A percentile compares a stretch with the other conserved stretches of the same genome.
Conservation (phyloP, 2,113 vertebrate species). For the Choloepus hoffmanni region DNA sequence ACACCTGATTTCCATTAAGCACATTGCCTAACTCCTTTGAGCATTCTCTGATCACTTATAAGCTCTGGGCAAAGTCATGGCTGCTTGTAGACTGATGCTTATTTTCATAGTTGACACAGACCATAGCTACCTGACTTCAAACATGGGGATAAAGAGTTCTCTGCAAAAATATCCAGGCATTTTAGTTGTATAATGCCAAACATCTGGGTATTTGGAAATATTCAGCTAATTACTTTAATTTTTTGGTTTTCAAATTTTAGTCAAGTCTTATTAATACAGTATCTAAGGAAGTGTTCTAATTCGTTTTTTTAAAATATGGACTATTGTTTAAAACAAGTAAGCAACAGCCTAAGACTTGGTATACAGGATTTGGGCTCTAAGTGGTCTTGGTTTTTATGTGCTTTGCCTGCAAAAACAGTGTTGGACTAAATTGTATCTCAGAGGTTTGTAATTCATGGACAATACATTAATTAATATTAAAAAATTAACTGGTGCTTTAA, state of each 20-base stretch:
- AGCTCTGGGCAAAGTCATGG: slow-evolving; percentile 42
- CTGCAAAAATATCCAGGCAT: not conserved
- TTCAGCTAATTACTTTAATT: slow-evolving; percentile 30
- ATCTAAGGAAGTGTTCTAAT: slow-evolving; percentile 24
- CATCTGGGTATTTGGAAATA: slow-evolving; percentile 42
- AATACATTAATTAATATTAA: not conserved
- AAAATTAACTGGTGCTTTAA: slow-evolving; percentile 52
- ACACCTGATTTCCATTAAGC: slow-evolving; percentile 46
- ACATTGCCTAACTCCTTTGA: not conserved
- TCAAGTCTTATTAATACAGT: slow-evolving; percentile 45
- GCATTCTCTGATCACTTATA: not conserved
- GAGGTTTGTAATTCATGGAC: not conserved
- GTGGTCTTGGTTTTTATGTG: not conserved
- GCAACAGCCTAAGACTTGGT: not conserved
- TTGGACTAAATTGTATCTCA: not conserved
- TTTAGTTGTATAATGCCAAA: slow-evolving; percentile 28
- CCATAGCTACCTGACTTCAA: slow-evolving; percentile 57
- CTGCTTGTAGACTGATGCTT: not conserved
- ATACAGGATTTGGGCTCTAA: slow-evolving; percentile 35
- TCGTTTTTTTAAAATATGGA: slow-evolving; percentile 47
- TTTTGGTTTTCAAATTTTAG: slow-evolving; percentile 36
- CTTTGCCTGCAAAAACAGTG: not conserved
- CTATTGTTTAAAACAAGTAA: slow-evolving; percentile 54
- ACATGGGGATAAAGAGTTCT: slow-evolving; percentile 31
- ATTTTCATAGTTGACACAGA: slow-evolving; percentile 44